Percentiles rank a stretch among this genome's conserved stretches.
phyloP scores from a whole-genome alignment of 2,113 vertebrate genomes.

The Planiliza haematocheilus region DNA sequence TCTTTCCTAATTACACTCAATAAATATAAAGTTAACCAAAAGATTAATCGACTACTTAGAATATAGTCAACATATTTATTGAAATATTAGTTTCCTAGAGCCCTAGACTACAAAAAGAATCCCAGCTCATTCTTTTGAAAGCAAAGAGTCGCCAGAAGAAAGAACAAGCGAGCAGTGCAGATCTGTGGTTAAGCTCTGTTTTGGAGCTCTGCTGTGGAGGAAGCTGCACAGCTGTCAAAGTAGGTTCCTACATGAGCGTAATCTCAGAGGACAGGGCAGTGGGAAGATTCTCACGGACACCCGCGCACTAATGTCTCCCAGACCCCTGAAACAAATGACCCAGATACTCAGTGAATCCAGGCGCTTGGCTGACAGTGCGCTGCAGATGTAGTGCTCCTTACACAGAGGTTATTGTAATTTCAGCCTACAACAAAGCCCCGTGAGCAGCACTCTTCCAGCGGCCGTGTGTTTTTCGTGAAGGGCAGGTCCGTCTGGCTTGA shows the following conservation, averaged over 20 bases:
- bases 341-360: slow-evolving; percentile 70
- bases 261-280: slow-evolving; percentile 68
- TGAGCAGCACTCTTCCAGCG: slow-evolving; percentile 30
- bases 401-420: slow-evolving; percentile 51
- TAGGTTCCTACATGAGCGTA: slow-evolving; percentile 53
- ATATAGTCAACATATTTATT: too few relatives aligned
- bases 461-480: slow-evolving; percentile 26
- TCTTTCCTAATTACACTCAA: too few relatives aligned
- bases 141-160: not conserved
- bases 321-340: slow-evolving; percentile 74
- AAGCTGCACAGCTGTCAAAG: slow-evolving; percentile 67
- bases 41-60: too few relatives aligned
- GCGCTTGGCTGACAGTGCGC: slow-evolving; percentile 48
- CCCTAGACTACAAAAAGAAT: not conserved
- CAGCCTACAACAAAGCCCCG: slow-evolving; percentile 31
- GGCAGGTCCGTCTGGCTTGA: slow-evolving; percentile 17
- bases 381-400: slow-evolving; percentile 59
- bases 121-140: not conserved
- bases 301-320: slow-evolving; percentile 72
- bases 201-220: slow-evolving; percentile 39
- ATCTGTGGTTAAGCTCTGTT: slow-evolving; percentile 36
- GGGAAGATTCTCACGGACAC: slow-evolving; percentile 70
- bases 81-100: too few relatives aligned
- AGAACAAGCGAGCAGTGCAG: not conserved
- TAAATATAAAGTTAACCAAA: too few relatives aligned